phyloP scores from a whole-genome alignment of 1,140 invertebrate species.

The Drosophila serrata region DNA sequence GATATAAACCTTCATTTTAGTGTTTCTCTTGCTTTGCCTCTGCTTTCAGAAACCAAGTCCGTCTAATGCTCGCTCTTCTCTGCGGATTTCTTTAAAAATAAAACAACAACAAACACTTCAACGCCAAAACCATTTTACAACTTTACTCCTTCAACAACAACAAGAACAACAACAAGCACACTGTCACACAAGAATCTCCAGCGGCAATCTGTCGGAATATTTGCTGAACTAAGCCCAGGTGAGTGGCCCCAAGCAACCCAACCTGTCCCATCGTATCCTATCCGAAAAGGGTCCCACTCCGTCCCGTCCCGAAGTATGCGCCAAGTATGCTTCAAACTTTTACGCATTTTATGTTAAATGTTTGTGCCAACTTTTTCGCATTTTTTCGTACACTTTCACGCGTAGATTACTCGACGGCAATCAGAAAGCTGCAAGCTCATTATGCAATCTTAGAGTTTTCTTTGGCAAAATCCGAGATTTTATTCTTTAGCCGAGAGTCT shows the following conservation, averaged over 20 bases:
- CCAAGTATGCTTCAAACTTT: constrained; percentile 62
- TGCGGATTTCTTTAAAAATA: constrained; percentile 68
- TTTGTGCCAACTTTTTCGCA: constrained; percentile 49
- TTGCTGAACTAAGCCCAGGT: constrained; percentile 65
- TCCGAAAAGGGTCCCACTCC: constrained; percentile 17
- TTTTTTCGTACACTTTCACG: constrained; percentile 64
- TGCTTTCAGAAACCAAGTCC: constrained; percentile 68
- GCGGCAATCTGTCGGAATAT: constrained; percentile 71
- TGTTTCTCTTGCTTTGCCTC: constrained; percentile 51
- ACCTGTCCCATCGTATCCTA: background rate
- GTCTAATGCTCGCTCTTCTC: constrained; percentile 74
- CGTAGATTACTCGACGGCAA: constrained; percentile 34
- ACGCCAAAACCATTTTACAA: constrained; percentile 48
- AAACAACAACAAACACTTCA: constrained; percentile 51
- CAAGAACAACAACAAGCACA: constrained; percentile 47
- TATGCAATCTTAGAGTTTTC: constrained; percentile 28
- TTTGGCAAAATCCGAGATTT: background rate
- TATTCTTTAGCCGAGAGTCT: background rate
- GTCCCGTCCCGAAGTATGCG: constrained; percentile 62
- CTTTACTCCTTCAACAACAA: constrained; percentile 60
- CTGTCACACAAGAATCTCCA: constrained; percentile 39
- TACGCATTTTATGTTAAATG: constrained; percentile 53
- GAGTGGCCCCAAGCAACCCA: constrained; percentile 32
- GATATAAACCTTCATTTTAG: constrained; percentile 12
- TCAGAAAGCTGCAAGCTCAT: constrained; percentile 21